A percentile compares a stretch with the other conserved stretches of the same genome.
Evolutionary conservation across 2,888 invertebrate genomes (phyloP).

Genomic region (Tiliacea aurago): DNA sequence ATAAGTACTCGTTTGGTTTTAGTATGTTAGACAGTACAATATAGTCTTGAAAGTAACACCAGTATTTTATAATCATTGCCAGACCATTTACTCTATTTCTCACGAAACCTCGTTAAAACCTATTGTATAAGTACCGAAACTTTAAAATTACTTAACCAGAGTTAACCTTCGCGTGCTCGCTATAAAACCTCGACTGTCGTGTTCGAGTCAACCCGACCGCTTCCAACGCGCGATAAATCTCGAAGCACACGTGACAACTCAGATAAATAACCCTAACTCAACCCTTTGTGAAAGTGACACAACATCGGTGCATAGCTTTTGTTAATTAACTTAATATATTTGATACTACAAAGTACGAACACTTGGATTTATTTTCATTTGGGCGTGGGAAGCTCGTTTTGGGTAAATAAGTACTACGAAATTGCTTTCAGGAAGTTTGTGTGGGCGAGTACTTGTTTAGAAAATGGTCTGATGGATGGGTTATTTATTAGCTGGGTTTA

Average conservation of each 20-base stretch:
- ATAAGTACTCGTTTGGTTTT: background rate
- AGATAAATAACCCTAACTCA: slow-evolving; percentile 76
- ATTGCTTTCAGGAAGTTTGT: slow-evolving; percentile 53
- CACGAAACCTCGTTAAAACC: slow-evolving; percentile 29
- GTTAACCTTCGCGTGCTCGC: slow-evolving; percentile 40
- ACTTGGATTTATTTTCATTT: slow-evolving; percentile 53
- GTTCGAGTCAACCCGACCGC: slow-evolving; percentile 60
- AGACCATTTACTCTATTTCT: background rate
- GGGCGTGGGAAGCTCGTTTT: slow-evolving; percentile 51
- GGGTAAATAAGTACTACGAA: slow-evolving; percentile 55
- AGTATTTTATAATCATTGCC: slow-evolving; percentile 1
- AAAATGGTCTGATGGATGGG: slow-evolving; percentile 22
- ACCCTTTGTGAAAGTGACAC: slow-evolving; percentile 64
- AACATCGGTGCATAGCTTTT: slow-evolving; percentile 65
- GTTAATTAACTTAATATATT: slow-evolving; percentile 66
- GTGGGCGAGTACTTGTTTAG: slow-evolving; percentile 49
- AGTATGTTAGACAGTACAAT: background rate
- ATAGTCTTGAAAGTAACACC: background rate
- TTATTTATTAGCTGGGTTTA: slow-evolving; percentile 23
- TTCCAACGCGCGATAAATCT: slow-evolving; percentile 76
- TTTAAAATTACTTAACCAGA: slow-evolving; percentile 53
- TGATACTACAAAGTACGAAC: slow-evolving; percentile 53
- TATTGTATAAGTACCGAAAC: slow-evolving; percentile 38
- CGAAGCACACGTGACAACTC: slow-evolving; percentile 77
- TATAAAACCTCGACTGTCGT: slow-evolving; percentile 65